A percentile compares a stretch with the other conserved stretches of the same genome.
These are phyloP conservation scores for Hymenochirus boettgeri DNA, from an alignment of 2,113 vertebrate genomes.

Conservation along the genomic window DNA sequence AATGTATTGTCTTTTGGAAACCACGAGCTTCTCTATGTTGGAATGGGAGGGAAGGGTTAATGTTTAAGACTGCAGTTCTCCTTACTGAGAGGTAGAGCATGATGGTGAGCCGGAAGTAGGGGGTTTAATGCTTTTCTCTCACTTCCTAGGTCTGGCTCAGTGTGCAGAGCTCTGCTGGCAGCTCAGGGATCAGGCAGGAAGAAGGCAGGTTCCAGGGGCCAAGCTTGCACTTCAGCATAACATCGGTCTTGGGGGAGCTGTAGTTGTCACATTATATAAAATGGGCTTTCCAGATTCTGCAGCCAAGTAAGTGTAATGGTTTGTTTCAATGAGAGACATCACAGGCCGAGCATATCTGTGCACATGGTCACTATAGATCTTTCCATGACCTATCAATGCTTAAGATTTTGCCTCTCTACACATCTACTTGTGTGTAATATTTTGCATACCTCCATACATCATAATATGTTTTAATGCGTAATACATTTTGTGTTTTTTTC, in stretches of 20 bases:
- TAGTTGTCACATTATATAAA: conserved; percentile 76
- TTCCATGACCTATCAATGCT: too few relatives aligned
- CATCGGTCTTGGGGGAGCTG: conserved; percentile 86
- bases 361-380: too few relatives aligned
- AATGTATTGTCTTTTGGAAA: too few relatives aligned
- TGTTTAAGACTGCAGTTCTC: conserved; percentile 3
- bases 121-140: conserved; percentile 31
- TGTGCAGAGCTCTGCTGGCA: conserved; percentile 96
- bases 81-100: background rate
- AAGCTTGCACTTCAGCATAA: conserved; percentile 90
- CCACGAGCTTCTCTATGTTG: too few relatives aligned
- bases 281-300: conserved; percentile 77
- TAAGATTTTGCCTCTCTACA: too few relatives aligned
- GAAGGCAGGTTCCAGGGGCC: conserved; percentile 79
- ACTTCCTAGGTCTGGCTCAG: conserved; percentile 85
- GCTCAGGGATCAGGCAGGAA: conserved; percentile 80
- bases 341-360: too few relatives aligned
- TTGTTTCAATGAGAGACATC: too few relatives aligned
- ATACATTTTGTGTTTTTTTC: too few relatives aligned
- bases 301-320: conserved; percentile 55
- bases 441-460: too few relatives aligned
- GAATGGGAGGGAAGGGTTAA: background rate
- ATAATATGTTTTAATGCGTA: too few relatives aligned
- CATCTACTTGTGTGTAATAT: too few relatives aligned
- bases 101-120: conserved; percentile 6